phyloP scores from a whole-genome alignment of 2,888 invertebrate genomes.

The Drosophila multiciliata region DNA sequence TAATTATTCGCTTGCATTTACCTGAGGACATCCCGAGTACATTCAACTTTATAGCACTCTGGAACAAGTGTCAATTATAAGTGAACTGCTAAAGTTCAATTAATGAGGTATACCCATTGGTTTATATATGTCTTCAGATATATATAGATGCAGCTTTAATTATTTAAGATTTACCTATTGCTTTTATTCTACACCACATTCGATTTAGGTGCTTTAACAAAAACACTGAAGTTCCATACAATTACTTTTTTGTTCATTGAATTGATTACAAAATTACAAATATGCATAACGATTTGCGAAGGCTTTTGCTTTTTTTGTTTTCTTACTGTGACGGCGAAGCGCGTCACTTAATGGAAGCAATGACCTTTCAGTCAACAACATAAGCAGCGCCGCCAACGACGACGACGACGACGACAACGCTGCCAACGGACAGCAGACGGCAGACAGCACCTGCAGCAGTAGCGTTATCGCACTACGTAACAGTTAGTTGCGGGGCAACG shows the following conservation, averaged over 20 bases:
- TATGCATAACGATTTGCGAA: conserved; percentile 23
- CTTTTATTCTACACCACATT: not conserved
- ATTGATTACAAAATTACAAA: conserved; percentile 18
- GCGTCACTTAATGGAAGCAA: conserved; percentile 75
- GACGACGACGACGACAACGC: conserved; percentile 4
- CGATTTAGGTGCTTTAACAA: not conserved
- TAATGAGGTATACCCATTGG: not conserved
- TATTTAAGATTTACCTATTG: conserved; percentile 6
- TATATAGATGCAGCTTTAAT: not conserved
- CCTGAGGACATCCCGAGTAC: conserved; percentile 31
- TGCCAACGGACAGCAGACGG: conserved; percentile 11
- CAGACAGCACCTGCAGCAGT: conserved; percentile 19
- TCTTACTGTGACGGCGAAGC: conserved; percentile 62
- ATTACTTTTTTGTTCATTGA: conserved; percentile 28
- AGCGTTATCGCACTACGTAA: conserved; percentile 5
- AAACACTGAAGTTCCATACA: conserved; percentile 24
- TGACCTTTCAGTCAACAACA: conserved; percentile 76
- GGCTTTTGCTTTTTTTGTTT: conserved; percentile 28
- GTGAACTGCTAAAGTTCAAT: not conserved
- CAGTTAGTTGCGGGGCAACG: conserved; percentile 55
- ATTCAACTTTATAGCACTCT: conserved; percentile 9
- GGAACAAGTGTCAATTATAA: not conserved
- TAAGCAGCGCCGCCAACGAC: conserved; percentile 31
- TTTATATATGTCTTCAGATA: not conserved
- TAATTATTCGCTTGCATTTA: conserved; percentile 30